Evolutionary conservation across 2,113 vertebrate genomes (phyloP), one percentile per base, ranked within the genome.

Genomic region (Gallinago paraguaiae): DNA sequence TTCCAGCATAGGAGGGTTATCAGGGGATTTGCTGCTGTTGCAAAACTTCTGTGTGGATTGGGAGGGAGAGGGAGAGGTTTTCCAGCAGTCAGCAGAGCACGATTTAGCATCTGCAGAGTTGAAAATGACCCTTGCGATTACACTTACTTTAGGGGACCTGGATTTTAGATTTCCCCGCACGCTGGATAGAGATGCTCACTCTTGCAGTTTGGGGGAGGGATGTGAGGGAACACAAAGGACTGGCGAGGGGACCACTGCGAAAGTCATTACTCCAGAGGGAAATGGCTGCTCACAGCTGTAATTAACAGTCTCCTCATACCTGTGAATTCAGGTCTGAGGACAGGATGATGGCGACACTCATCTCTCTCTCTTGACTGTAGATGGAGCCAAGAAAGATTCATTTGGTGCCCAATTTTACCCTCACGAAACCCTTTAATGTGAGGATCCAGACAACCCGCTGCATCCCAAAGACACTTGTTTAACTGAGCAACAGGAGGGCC

Each of bases 1-100:
- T 97, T 93, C 96, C 94, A 97, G 95, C 94, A 46, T 14, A 93
- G 86, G 95, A 80, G 48, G 88, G 96, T 95, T 95, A 96, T 95
- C 96, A 95, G 46, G 91, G 95, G 96, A 97, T 97, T 96, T 97
- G 96, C 96, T 97, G 96, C 92, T 93, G 83, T 75, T 97, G 95
- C 95, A 95, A 96, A 97, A 97, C 95, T 97, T 95, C 72, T 95
- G 88, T 43, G 2, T 86, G 94, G 96, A 83, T 94, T 77, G 92
- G 94, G 92, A 90, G 91, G 88, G 92, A 84, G 95, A 95, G 91
- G 88, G 80, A 95, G 75, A 96, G 72, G 82, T 94, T 97, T 97
- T 97, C 94, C 91, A 96, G 86, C 83, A 77, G 96, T 97, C 96
- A 97, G 96, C 96, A 97, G 91, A 95, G 95, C 80, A 18, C 80